These are phyloP conservation scores for Epirrhoe tristata DNA, from an alignment of 2,888 invertebrate genomes.

Conservation along the genomic window DNA sequence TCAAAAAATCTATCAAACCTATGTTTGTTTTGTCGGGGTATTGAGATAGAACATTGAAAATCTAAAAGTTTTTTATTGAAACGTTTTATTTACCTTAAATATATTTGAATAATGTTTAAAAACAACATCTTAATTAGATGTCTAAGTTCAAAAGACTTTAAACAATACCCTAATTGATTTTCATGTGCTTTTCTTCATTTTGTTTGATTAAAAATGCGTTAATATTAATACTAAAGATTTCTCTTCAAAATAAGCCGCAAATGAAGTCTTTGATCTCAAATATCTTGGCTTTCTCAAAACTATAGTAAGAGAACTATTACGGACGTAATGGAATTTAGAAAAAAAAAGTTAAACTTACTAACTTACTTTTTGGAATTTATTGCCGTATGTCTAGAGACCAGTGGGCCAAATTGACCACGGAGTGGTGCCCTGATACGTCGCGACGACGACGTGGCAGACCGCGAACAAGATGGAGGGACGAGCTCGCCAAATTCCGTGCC, in stretches of 20 bases:
- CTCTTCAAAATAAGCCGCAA: neutral
- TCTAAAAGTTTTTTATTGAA: too few relatives aligned
- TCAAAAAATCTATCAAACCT: too few relatives aligned
- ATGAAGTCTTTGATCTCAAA: neutral
- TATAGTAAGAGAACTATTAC: neutral
- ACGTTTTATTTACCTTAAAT: neutral
- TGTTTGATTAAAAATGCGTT: neutral
- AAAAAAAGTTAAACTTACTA: too few relatives aligned
- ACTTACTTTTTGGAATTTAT: too few relatives aligned
- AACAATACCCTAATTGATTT: neutral
- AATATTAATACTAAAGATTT: neutral
- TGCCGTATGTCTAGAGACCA: too few relatives aligned
- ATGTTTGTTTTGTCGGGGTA: too few relatives aligned
- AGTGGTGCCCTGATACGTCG: too few relatives aligned
- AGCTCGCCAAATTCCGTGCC: too few relatives aligned
- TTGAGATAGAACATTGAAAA: too few relatives aligned
- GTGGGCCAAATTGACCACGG: too few relatives aligned
- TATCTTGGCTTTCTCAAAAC: neutral
- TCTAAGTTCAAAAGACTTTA: neutral
- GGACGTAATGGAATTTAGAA: neutral
- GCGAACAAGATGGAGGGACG: too few relatives aligned
- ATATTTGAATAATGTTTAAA: neutral
- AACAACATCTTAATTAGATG: neutral
- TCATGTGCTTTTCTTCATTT: neutral
- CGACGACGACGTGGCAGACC: too few relatives aligned